Evolutionary conservation across 2,888 invertebrate species (phyloP).

Genomic region (Lasioglossum oenotherae): DNA sequence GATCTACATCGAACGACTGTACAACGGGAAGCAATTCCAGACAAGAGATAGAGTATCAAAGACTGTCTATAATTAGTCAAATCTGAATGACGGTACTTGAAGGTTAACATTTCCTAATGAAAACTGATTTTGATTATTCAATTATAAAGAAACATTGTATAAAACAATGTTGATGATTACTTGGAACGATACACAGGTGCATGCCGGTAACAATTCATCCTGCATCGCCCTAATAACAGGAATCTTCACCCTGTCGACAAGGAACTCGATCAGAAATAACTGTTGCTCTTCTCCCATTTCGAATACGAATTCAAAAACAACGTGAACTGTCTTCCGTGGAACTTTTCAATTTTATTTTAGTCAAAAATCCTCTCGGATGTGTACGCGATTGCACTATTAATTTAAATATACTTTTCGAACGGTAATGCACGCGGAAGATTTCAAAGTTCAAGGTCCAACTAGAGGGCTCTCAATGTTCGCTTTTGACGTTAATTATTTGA

Average conservation of each 20-base stretch:
- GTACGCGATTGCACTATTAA: slow-evolving; percentile 36
- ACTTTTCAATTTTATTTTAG: background rate
- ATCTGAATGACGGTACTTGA: background rate
- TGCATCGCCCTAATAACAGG: slow-evolving; percentile 79
- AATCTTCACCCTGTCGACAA: slow-evolving; percentile 85
- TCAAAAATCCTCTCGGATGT: background rate
- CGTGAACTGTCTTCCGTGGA: background rate
- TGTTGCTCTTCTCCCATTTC: slow-evolving; percentile 71
- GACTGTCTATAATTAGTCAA: background rate
- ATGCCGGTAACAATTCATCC: slow-evolving; percentile 78
- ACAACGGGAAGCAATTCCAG: background rate
- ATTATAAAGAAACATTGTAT: background rate
- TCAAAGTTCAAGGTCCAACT: background rate
- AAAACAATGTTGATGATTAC: slow-evolving; percentile 61
- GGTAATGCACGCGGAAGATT: background rate
- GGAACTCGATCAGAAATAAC: slow-evolving; percentile 87
- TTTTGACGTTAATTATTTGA: background rate
- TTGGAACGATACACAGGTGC: slow-evolving; percentile 88
- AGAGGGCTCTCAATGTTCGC: slow-evolving; percentile 30
- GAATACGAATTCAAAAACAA: background rate
- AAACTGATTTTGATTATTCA: background rate
- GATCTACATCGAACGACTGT: background rate
- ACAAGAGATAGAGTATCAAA: background rate
- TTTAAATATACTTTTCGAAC: slow-evolving; percentile 32
- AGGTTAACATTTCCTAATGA: background rate